phyloP scores from a whole-genome alignment of 2,888 invertebrate genomes.

The Mythimna vitellina region DNA sequence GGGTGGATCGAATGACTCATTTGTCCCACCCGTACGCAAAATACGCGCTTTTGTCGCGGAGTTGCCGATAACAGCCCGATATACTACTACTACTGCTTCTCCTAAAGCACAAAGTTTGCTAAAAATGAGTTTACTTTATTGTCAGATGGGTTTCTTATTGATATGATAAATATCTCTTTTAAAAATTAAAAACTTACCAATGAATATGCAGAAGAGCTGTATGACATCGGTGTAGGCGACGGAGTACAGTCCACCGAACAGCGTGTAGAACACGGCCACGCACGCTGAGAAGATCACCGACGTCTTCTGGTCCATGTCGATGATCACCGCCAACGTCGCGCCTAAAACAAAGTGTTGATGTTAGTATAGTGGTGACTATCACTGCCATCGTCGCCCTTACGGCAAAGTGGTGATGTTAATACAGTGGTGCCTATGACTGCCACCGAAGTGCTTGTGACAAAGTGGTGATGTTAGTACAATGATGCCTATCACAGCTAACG shows the following conservation, averaged over 20 bases:
- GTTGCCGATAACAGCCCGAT: no score
- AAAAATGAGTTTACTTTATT: no score
- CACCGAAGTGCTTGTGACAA: background rate
- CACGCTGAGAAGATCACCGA: slow-evolving; percentile 98
- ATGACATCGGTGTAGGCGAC: slow-evolving; percentile 99
- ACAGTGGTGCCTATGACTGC: background rate
- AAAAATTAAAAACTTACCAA: slow-evolving; percentile 75
- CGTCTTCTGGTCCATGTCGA: slow-evolving; percentile 97
- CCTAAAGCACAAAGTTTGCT: no score
- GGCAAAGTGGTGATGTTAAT: background rate
- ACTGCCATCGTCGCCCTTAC: background rate
- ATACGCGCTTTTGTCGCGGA: no score
- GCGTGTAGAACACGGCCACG: slow-evolving; percentile 99
- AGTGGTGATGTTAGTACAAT: background rate
- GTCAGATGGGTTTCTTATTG: no score
- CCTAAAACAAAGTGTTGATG: slow-evolving; percentile 87
- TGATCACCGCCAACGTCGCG: slow-evolving; percentile 98
- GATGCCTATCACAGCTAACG: background rate
- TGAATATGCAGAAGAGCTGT: slow-evolving; percentile 99
- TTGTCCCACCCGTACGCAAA: no score
- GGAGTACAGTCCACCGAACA: slow-evolving; percentile 99
- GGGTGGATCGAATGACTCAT: no score
- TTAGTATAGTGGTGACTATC: background rate
- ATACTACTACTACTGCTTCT: no score
- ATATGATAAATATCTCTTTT: background rate